Evolutionary conservation across 2,888 invertebrate genomes (phyloP).

Genomic region (Nyleta sp.): DNA sequence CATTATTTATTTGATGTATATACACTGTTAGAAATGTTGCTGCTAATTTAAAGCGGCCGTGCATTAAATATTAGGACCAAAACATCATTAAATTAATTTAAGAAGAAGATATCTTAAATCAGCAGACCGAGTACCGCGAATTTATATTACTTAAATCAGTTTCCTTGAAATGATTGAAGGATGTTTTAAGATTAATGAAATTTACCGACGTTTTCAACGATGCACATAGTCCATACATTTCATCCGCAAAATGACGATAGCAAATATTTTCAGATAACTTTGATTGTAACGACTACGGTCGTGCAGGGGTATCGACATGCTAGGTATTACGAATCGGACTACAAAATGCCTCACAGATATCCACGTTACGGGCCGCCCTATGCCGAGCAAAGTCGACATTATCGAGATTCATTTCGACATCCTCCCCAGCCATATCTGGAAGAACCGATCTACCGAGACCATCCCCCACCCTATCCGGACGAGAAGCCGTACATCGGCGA

Average conservation of each 20-base stretch:
- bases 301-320: constrained; percentile 66
- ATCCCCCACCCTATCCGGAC: constrained; percentile 44
- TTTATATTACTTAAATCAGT: too few relatives aligned
- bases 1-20: not conserved
- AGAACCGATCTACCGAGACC: constrained; percentile 47
- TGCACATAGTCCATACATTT: not conserved
- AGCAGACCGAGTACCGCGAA: too few relatives aligned
- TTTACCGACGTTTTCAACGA: not conserved
- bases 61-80: too few relatives aligned
- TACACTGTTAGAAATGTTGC: too few relatives aligned
- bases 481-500: constrained; percentile 50
- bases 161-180: too few relatives aligned
- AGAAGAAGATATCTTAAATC: too few relatives aligned
- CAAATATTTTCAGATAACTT: constrained; percentile 67
- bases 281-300: constrained; percentile 68
- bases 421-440: constrained; percentile 28
- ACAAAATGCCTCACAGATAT: constrained; percentile 66
- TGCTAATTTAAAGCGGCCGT: too few relatives aligned
- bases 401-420: constrained; percentile 46
- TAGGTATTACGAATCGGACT: constrained; percentile 65
- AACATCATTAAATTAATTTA: too few relatives aligned
- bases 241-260: too few relatives aligned
- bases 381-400: constrained; percentile 66
- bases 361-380: constrained; percentile 62
- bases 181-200: too few relatives aligned